Base-by-base conservation (phyloP, 2,888 invertebrate species). In the Capitulum mitella region DNA sequence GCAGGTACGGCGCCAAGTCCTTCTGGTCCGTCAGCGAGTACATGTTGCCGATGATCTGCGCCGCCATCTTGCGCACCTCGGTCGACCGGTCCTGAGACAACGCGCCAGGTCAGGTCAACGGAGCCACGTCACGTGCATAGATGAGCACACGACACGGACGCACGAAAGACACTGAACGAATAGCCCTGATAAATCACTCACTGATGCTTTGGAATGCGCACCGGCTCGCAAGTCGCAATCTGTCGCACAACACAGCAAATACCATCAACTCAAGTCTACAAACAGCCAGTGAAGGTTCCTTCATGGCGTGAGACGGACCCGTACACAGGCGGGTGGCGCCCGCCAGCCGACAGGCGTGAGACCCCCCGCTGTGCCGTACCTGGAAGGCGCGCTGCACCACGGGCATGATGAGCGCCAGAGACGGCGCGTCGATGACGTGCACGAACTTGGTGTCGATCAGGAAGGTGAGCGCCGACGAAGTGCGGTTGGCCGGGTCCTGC, bases 1-100 rank as follows among this genome's bases (percentile, higher is more conserved):
- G 95, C 84, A 99, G 88, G 86, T 99, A 99, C 0, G 99, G 98
- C 82, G 93, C 91, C 81, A 99, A 89, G 86, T 99, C 99, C 88
- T 99, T 99, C 86, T 98, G 97, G 87, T 98, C 98, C 0, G 98
- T 98, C 76, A 99, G 88, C 1, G 97, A 97, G 87, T 98, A 99
- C 97, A 99, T 98, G 87, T 98, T 99, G 80, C 98, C 98, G 83
- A 99, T 98, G 85, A 99, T 98, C 88, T 99, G 98, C 5, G 98
- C 97, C 1, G 99, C 97, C 97, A 98, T 98, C 88, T 98, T 97
- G 83, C 99, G 90, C 0, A 97, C 98, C 88, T 99, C 98, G 0
- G 98, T 98, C 78, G 96, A 95, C 81, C 99, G 90, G 87, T 98
- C 98, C 78, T 75, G 75, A 16, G 40, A 16, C 8, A 29, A n/a